These are phyloP conservation scores for Grammomys surdaster DNA, from an alignment of 2,113 vertebrate genomes.

Conservation along the genomic window DNA sequence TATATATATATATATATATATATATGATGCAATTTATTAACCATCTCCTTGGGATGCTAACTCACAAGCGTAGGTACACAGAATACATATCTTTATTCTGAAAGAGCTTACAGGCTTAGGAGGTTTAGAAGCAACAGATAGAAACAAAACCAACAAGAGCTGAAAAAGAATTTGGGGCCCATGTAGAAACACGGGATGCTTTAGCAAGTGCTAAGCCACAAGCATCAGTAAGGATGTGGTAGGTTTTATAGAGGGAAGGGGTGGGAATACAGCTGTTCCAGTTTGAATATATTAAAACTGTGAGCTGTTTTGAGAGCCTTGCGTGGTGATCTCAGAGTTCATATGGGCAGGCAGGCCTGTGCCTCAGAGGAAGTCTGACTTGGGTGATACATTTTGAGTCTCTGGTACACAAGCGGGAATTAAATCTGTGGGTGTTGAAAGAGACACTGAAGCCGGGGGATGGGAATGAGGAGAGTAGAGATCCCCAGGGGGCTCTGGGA, in stretches of 20 bases:
- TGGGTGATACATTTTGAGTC: neutral
- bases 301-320: neutral
- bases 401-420: neutral
- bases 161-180: neutral
- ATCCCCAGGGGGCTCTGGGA: constrained; percentile 42
- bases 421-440: constrained; percentile 41
- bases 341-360: neutral
- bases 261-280: too few species aligned
- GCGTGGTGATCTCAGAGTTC: neutral
- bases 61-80: neutral
- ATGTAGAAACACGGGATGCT: neutral
- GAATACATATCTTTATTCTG: neutral
- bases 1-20: neutral
- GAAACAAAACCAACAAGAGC: neutral
- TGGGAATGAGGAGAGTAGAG: constrained; percentile 48
- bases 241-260: neutral
- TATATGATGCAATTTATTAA: neutral
- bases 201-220: constrained; percentile 12
- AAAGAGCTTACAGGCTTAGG: neutral
- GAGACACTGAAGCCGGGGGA: constrained; percentile 37
- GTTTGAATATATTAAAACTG: neutral
- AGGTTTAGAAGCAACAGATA: neutral
- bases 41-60: constrained; percentile 6
- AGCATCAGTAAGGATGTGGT: neutral
- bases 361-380: neutral